Percentiles rank a stretch among this genome's conserved stretches.
These are phyloP conservation scores for Pseudochromis fuscus DNA, from an alignment of 2,797 vertebrate species.

Conservation along the genomic window DNA sequence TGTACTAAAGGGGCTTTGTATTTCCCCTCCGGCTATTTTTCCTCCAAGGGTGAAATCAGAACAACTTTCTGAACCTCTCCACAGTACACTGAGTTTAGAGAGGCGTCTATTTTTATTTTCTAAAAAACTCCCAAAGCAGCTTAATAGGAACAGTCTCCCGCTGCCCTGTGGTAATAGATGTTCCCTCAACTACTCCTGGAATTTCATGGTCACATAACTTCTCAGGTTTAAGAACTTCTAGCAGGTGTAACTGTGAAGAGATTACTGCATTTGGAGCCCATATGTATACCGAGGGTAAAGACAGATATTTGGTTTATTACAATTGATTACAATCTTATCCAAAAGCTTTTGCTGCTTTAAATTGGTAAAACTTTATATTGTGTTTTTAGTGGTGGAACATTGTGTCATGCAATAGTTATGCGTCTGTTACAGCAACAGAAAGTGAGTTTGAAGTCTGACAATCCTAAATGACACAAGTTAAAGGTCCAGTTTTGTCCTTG, in stretches of 20 bases:
- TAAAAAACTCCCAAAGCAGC: conserved; percentile 53
- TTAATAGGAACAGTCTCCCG: conserved; percentile 54
- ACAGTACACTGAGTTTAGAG: conserved; percentile 31
- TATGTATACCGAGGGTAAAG: background rate
- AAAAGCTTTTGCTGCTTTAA: background rate
- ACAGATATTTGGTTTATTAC: no score
- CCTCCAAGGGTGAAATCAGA: conserved; percentile 36
- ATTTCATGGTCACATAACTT: conserved; percentile 32
- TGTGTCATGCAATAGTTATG: background rate
- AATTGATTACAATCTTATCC: background rate
- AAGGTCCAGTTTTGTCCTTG: background rate
- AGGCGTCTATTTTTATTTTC: conserved; percentile 55
- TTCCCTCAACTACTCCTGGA: conserved; percentile 38
- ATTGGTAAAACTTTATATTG: background rate
- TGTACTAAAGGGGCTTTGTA: conserved; percentile 24
- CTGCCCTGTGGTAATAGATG: conserved; percentile 55
- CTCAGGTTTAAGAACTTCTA: conserved; percentile 19
- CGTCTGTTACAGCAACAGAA: background rate
- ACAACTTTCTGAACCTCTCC: conserved; percentile 52
- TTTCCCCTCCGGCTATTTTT: conserved; percentile 32
- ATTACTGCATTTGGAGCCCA: conserved; percentile 5
- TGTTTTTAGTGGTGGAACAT: background rate
- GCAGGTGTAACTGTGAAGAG: conserved; percentile 14
- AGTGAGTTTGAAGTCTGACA: background rate
- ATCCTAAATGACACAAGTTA: background rate